Percentiles rank a stretch among this genome's conserved stretches.
Evolutionary conservation across 1,140 invertebrate genomes (phyloP).

Genomic region (Proctacanthus coquilletti): DNA sequence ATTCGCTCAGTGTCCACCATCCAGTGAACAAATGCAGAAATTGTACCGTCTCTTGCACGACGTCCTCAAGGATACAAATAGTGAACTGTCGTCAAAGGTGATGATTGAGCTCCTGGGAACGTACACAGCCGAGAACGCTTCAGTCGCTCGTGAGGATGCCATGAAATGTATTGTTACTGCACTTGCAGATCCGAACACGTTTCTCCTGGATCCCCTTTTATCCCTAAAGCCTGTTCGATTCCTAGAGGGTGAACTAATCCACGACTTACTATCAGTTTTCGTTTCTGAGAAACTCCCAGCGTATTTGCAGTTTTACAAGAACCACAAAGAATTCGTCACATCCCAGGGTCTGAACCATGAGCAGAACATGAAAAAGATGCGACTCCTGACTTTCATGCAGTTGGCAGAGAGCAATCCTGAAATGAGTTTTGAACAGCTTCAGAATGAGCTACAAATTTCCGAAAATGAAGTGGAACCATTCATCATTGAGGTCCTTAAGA

Average conservation of each 20-base stretch:
- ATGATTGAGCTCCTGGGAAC: constrained; percentile 93
- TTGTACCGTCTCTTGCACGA: constrained; percentile 78
- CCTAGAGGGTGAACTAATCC: constrained; percentile 88
- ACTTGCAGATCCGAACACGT: constrained; percentile 86
- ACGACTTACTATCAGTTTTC: constrained; percentile 91
- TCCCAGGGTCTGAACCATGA: constrained; percentile 85
- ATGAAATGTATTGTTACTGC: constrained; percentile 92
- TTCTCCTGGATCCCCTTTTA: constrained; percentile 84
- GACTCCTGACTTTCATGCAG: constrained; percentile 91
- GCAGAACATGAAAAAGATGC: constrained; percentile 93
- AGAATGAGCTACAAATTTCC: constrained; percentile 72
- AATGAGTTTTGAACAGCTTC: constrained; percentile 76
- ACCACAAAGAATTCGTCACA: constrained; percentile 85
- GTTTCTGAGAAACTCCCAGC: constrained; percentile 83
- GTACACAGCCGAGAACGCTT: constrained; percentile 92
- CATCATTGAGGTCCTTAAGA: constrained; percentile 93
- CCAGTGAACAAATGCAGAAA: constrained; percentile 85
- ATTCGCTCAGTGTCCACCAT: constrained; percentile 66
- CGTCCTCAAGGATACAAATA: constrained; percentile 54
- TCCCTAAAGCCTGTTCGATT: constrained; percentile 88
- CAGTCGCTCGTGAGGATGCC: constrained; percentile 89
- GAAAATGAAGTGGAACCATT: constrained; percentile 86
- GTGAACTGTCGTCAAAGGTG: constrained; percentile 83
- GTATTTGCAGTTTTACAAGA: constrained; percentile 83
- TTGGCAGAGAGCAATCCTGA: constrained; percentile 83